Evolutionary conservation across 2,797 vertebrate species (phyloP), one percentile per base, ranked within the genome.

Genomic region (Rhinella marina): DNA sequence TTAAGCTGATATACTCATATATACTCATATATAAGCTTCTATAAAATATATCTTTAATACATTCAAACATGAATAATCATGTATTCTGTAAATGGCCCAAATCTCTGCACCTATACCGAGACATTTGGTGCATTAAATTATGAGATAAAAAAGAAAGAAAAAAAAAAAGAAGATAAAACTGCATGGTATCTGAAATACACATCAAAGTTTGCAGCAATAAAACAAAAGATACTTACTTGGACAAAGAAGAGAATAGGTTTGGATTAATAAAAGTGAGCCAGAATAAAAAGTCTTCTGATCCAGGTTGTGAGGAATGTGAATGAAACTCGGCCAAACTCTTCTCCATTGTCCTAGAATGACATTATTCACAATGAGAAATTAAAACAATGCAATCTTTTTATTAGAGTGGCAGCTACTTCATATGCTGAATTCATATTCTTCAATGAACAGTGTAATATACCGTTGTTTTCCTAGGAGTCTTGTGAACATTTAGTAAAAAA

Each of bases 231-330:
- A 93, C 95, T 94, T 72, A 96, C 95, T 93, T 93, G 75, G 91
- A 84, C 75, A 92, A 88, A 76, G 90, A 93, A 85, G 91, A 96
- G 81, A 94, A 91, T 84, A 95, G 93, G 21, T 96, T 94, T 78
- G 96, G 92, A 89, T 89, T 82, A 27, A 98, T 92, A 88, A 94
- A 95, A 83, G 92, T 95, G 68, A 97, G 90, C 98, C 98, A 99
- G 48, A 92, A 92, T 54, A 95, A 91, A 54, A 92, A 92, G 80
- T 92, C 90, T 77, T 90, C 91, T 81, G 91, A 91, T 68, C 90
- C n/a, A 64, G 87, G 83, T 59, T 92, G 32, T 50, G 91, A 91
- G 82, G 92, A 86, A 89, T 91, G 61, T 90, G 88, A 88, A 66
- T 83, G 56, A 82, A 90, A 21, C 85, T 93, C 59, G 64, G 90